Evolutionary conservation across 2,797 vertebrate species (phyloP).

Genomic region (Stomatorhinus walkeri): DNA sequence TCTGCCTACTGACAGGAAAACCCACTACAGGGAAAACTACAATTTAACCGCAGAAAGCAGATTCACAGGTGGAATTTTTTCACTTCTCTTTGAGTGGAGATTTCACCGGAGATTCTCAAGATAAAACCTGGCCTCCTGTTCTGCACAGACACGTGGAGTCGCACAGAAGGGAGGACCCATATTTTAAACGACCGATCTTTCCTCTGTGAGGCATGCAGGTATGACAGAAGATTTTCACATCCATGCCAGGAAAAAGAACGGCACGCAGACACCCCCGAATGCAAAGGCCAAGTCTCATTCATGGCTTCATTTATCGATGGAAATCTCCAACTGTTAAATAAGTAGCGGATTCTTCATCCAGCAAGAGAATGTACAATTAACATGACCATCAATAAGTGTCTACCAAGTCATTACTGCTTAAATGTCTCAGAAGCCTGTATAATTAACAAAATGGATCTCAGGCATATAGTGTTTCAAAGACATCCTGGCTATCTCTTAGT

Average conservation of each 20-base stretch:
- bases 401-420: conserved; percentile 3
- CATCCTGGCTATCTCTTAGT: neutral
- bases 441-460: neutral
- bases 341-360: neutral
- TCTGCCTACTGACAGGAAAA: neutral
- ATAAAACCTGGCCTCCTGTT: conserved; percentile 2
- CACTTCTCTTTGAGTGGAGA: neutral
- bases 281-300: neutral
- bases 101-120: neutral
- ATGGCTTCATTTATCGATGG: neutral
- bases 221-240: neutral
- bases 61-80: neutral
- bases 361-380: neutral
- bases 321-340: neutral
- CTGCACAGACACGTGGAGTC: neutral
- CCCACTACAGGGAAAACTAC: neutral
- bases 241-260: neutral
- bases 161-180: neutral
- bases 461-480: neutral
- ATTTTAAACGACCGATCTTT: neutral
- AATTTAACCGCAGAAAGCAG: neutral
- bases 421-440: neutral
- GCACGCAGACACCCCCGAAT: neutral
- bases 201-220: neutral
- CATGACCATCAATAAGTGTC: conserved; percentile 10